phyloP scores from a whole-genome alignment of 1,140 invertebrate genomes.

The Hesperophylax magnus region DNA sequence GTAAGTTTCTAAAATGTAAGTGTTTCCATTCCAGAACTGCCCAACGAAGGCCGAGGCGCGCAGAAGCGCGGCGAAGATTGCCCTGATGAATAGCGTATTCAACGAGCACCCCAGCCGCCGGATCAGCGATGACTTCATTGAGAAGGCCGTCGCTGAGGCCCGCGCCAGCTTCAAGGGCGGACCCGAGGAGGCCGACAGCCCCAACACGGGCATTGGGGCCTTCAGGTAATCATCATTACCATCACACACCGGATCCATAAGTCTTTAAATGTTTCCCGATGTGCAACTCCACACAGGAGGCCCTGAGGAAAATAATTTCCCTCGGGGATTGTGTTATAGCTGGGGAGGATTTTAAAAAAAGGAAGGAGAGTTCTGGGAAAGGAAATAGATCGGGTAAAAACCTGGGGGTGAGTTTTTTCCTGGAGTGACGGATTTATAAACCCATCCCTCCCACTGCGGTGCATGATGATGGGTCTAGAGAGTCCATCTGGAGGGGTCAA shows the following conservation, averaged over 20 bases:
- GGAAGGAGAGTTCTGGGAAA: too few species aligned
- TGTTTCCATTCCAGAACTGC: constrained; percentile 80
- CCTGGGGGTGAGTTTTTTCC: too few species aligned
- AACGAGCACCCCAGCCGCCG: constrained; percentile 95
- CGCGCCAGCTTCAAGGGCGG: constrained; percentile 77
- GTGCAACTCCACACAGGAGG: too few species aligned
- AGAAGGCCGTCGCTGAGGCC: constrained; percentile 92
- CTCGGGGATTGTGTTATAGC: too few species aligned
- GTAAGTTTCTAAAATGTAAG: constrained; percentile 23
- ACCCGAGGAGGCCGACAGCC: constrained; percentile 82
- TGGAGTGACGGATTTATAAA: too few species aligned
- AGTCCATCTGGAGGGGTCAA: too few species aligned
- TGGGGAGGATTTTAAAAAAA: too few species aligned
- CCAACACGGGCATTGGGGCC: constrained; percentile 90
- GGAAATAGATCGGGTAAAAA: too few species aligned
- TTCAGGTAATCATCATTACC: constrained; percentile 76
- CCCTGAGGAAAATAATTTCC: too few species aligned
- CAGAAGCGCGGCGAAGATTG: constrained; percentile 94
- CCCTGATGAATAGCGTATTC: constrained; percentile 97
- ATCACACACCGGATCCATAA: not conserved
- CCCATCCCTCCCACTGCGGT: too few species aligned
- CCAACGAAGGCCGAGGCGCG: constrained; percentile 95
- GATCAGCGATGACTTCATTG: constrained; percentile 95
- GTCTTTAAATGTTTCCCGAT: too few species aligned
- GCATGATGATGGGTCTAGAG: too few species aligned